Base-by-base conservation (phyloP, 2,888 invertebrate genomes). In the Dioctria rufipes region DNA sequence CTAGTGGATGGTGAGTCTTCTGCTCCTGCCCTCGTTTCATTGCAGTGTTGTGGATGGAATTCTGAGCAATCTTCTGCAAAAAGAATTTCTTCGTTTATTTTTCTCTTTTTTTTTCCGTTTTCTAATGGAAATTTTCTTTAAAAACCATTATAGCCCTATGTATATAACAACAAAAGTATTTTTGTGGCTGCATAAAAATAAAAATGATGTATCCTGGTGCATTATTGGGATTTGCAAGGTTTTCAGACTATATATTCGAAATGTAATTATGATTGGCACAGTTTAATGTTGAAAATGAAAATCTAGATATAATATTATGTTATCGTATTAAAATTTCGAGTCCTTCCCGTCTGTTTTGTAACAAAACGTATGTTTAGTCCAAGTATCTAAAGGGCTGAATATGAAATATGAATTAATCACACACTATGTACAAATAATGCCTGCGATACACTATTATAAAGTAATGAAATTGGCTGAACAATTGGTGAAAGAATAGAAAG, bases 21-120 rank as follows among this genome's bases (percentile, higher is more conserved):
- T 49, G 5, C 39, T 25, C 37, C 46, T 61, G 61, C 39, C 77
- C 63, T 77, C 63, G 37, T 77, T 77, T 63, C 77, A 77, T 63
- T 77, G 63, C 77, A 77, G 77, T 25, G 25, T 25, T 25, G 25
- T 77, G n/a, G 77, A 77, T 77, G 77, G 77, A 77, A 77, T 77
- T 63, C 63, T 77, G 77, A 77, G 49, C 77, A 77, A 77, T 77
- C 77, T 63, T 63, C 77, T 49, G 66, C 66, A 66, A 66, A 66
- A 66, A 43, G 66, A 66, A 66, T 9, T 66, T 49, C 49, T 39
- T 77, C 46, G 25, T 77, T 73, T 54, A 13, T 49, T 46, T 5
- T 73, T 71, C 2, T 4, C 5, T 46, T 46, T 46, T 71, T n/a
- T 71, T 54, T 49, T 73, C 39, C 42, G 9, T 11, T 63, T 13